phyloP scores from a whole-genome alignment of 1,140 invertebrate species.

The Drosophila mojavensis region DNA sequence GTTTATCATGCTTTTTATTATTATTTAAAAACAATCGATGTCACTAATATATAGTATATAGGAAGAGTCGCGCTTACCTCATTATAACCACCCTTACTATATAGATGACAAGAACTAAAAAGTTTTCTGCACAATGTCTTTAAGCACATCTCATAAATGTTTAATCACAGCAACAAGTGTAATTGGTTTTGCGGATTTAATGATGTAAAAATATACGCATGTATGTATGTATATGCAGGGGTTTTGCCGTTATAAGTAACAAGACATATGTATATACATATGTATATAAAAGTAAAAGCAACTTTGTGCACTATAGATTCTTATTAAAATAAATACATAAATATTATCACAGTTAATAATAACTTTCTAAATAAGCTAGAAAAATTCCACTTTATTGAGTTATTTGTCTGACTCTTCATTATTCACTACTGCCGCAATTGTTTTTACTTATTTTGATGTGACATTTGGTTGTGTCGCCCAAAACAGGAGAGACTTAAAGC shows the following conservation, averaged over 20 bases:
- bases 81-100: conserved; percentile 64
- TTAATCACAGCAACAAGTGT: not conserved
- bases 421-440: conserved; percentile 12
- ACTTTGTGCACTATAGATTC: conserved; percentile 3
- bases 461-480: conserved; percentile 40
- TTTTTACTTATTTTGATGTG: conserved; percentile 48
- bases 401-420: not conserved
- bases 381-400: conserved; percentile 5
- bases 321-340: conserved; percentile 10
- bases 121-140: conserved; percentile 49
- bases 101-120: conserved; percentile 46
- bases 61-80: conserved; percentile 58
- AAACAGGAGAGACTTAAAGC: conserved; percentile 43
- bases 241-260: conserved; percentile 1
- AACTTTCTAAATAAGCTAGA: not conserved
- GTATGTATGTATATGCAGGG: not conserved
- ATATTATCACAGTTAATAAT: conserved; percentile 12
- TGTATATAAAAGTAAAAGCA: conserved; percentile 2
- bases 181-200: not conserved
- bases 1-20: too few species aligned
- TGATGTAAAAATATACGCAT: not conserved
- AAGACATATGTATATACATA: not conserved
- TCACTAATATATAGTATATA: not conserved
- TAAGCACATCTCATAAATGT: conserved; percentile 53
- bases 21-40: too few species aligned